These are phyloP conservation scores for Pseudomugil tenellus DNA, from an alignment of 2,797 vertebrate species.

Conservation along the genomic window DNA sequence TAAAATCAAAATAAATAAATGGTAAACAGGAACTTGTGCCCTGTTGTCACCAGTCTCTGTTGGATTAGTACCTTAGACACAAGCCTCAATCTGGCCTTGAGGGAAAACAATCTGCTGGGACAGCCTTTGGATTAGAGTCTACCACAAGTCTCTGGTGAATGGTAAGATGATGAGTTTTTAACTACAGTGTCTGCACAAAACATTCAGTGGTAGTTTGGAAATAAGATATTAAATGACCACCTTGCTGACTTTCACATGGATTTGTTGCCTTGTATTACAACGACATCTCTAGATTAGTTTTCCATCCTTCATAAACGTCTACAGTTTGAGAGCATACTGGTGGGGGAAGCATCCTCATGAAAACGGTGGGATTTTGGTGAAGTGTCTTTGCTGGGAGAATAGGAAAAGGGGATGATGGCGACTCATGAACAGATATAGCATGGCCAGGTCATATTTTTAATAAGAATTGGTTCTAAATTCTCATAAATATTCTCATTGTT, in stretches of 20 bases:
- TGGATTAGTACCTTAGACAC: slow-evolving; percentile 31
- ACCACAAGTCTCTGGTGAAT: slow-evolving; percentile 20
- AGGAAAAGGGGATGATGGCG: background rate
- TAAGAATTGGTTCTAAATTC: no score
- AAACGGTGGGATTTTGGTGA: no score
- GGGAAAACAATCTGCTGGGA: slow-evolving; percentile 24
- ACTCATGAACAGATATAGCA: background rate
- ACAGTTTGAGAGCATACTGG: background rate
- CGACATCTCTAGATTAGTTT: background rate
- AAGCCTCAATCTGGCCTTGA: slow-evolving; percentile 21
- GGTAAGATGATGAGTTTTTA: background rate
- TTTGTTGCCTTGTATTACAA: background rate
- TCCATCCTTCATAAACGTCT: background rate
- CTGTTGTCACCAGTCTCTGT: slow-evolving; percentile 23
- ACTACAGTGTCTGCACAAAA: background rate
- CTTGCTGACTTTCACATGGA: no score
- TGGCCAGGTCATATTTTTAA: no score
- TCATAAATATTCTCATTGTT: no score
- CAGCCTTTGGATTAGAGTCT: slow-evolving; percentile 9
- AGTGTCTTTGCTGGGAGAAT: background rate
- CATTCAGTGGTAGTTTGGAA: background rate
- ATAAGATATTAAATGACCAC: background rate
- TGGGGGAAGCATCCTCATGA: background rate
- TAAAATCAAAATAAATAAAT: slow-evolving; percentile 25
- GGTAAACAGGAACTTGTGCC: slow-evolving; percentile 41